Evolutionary conservation across 2,113 vertebrate genomes (phyloP).

Genomic region (Albula glossodonta): DNA sequence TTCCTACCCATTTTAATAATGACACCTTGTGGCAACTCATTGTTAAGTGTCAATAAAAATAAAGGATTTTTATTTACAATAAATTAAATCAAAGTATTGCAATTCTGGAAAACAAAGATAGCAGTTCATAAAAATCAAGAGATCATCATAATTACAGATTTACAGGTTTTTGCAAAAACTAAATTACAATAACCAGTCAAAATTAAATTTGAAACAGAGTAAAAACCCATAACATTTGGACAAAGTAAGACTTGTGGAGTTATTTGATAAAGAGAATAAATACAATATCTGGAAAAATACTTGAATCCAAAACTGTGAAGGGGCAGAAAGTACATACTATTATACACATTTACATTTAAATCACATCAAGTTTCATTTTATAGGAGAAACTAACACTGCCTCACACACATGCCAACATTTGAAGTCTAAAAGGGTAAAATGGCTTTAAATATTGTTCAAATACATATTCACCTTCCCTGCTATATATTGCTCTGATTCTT

Average conservation of each 20-base stretch:
- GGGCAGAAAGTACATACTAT: conserved; percentile 6
- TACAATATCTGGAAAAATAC: conserved; percentile 58
- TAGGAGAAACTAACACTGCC: not conserved
- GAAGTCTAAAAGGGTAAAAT: not conserved
- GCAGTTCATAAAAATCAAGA: not conserved
- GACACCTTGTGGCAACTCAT: not conserved
- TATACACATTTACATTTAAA: not conserved
- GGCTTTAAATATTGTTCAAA: conserved; percentile 9
- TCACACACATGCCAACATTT: not conserved
- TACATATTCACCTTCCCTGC: not conserved
- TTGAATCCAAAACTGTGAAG: conserved; percentile 48
- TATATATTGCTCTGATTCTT: not conserved
- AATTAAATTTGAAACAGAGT: conserved; percentile 26
- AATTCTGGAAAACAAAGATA: conserved; percentile 42
- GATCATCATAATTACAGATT: conserved; percentile 15
- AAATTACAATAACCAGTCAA: conserved; percentile 42
- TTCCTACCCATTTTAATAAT: too few relatives aligned
- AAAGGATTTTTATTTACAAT: conserved; percentile 47
- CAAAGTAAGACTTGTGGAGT: not conserved
- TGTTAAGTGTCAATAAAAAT: conserved; percentile 18
- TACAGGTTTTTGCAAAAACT: conserved; percentile 31
- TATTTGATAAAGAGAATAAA: conserved; percentile 47
- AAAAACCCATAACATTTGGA: conserved; percentile 37
- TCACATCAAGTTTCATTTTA: not conserved
- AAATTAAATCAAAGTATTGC: conserved; percentile 37